Evolutionary conservation across 2,113 vertebrate genomes (phyloP), one percentile per base, ranked within the genome.

Genomic region (Nesogale talazaci): DNA sequence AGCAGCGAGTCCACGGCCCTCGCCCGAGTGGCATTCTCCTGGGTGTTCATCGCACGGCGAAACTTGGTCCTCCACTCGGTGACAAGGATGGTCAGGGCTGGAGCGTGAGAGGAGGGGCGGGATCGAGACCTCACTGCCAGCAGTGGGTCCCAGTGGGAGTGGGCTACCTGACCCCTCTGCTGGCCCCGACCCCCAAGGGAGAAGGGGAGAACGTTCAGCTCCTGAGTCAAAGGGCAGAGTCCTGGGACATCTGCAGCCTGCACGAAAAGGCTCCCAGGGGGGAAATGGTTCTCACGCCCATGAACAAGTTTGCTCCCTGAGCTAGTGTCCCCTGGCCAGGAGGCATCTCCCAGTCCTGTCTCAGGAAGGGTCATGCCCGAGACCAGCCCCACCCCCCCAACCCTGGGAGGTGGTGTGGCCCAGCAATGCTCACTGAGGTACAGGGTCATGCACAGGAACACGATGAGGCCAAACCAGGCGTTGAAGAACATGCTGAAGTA

Each of bases 1-100:
- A 99, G 98, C 92, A 99, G 97, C 0, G 99, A 99, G 95, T 99
- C 99, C 96, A 99, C 99, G 0, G 99, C 99, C 65, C 98, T 98
- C 14, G 99, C 95, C 83, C 98, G 99, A 94, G 99, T 98, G 6
- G 98, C 94, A 25, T 99, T 99, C 97, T 99, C 99, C 95, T 98
- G 98, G 0, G 20, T 97, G 95, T 99, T 99, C 99, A 99, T 99
- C 7, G 98, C 98, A 23, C 99, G 98, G 4, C 99, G 98, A 97
- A 98, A 99, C 96, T 99, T 99, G 20, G 99, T 98, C 96, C 99
- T 99, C 99, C 99, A 99, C 88, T 99, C 99, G 0, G 99, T 99
- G 97, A 99, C 99, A 79, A 99, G 96, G 85, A 99, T 99, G 69
- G 99, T 99, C 93, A 99, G 42, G 29, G 98, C 99, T 99, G 96